Conservation (phyloP, 2,888 invertebrate species). For the Tribolium freemani region DNA sequence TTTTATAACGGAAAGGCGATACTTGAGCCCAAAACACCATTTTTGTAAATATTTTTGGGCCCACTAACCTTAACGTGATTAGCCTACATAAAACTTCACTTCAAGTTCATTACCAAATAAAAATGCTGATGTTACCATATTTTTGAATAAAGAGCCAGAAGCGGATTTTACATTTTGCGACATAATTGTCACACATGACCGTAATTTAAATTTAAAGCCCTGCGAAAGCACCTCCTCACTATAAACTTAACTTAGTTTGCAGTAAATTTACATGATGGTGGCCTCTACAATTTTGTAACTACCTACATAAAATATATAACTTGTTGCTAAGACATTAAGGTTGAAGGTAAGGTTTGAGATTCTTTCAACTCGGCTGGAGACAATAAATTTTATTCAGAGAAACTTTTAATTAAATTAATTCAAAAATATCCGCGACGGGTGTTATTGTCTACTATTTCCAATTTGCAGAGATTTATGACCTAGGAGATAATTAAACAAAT, state of each 20-base stretch:
- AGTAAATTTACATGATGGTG: conserved; percentile 17
- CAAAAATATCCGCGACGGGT: neutral
- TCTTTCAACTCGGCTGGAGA: neutral
- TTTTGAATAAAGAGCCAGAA: neutral
- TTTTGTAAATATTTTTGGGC: neutral
- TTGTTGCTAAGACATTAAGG: conserved; percentile 16
- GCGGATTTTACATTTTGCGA: conserved; percentile 22
- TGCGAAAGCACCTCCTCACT: conserved; percentile 12
- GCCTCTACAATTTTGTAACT: conserved; percentile 13
- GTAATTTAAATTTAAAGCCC: conserved; percentile 29
- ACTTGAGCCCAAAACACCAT: too few relatives aligned
- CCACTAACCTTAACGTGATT: neutral
- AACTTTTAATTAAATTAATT: too few relatives aligned
- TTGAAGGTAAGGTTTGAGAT: neutral
- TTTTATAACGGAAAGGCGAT: neutral
- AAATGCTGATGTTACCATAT: neutral
- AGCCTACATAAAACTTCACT: too few relatives aligned
- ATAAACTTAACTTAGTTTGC: conserved; percentile 25
- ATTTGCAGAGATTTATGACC: neutral
- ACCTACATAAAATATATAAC: conserved; percentile 22
- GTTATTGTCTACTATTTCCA: neutral
- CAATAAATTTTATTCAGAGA: too few relatives aligned
- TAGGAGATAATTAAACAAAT: neutral
- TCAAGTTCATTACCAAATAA: neutral
- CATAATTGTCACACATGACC: conserved; percentile 35